Evolutionary conservation across 2,888 invertebrate genomes (phyloP).

Genomic region (Dioctria linearis): DNA sequence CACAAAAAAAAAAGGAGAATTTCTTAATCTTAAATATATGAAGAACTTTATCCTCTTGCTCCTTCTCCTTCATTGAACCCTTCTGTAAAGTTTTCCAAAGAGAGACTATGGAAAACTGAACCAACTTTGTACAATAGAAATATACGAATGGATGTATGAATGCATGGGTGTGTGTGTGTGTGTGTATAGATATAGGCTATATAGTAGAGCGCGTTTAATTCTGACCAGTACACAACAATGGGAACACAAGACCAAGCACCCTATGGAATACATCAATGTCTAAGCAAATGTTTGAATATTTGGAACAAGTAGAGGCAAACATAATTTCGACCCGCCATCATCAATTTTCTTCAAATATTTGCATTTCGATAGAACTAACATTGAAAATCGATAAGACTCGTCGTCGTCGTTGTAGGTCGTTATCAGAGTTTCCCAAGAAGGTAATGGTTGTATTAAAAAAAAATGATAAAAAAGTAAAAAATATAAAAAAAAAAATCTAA

Average conservation of each 20-base stretch:
- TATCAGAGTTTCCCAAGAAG: too few relatives aligned
- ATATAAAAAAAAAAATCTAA: background rate
- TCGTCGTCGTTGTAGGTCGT: background rate
- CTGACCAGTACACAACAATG: constrained; percentile 9
- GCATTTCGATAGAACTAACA: constrained; percentile 36
- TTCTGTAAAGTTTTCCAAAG: constrained; percentile 3
- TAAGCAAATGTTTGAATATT: constrained; percentile 42
- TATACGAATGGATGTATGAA: too few relatives aligned
- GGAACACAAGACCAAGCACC: background rate
- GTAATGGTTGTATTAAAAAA: too few relatives aligned
- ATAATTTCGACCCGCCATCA: constrained; percentile 42
- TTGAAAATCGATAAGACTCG: constrained; percentile 37
- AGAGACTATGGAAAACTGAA: background rate
- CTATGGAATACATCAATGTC: constrained; percentile 24
- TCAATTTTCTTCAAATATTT: constrained; percentile 46
- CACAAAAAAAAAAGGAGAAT: background rate
- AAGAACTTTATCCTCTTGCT: background rate
- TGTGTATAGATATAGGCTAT: too few relatives aligned
- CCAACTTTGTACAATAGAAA: too few relatives aligned
- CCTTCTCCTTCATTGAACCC: background rate
- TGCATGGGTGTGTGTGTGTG: too few relatives aligned
- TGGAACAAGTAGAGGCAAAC: constrained; percentile 34
- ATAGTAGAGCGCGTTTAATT: too few relatives aligned
- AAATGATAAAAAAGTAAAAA: too few relatives aligned
- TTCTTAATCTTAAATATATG: constrained; percentile 34